Conservation (phyloP, 2,797 vertebrate genomes). For the Poeciliopsis gracilis region DNA sequence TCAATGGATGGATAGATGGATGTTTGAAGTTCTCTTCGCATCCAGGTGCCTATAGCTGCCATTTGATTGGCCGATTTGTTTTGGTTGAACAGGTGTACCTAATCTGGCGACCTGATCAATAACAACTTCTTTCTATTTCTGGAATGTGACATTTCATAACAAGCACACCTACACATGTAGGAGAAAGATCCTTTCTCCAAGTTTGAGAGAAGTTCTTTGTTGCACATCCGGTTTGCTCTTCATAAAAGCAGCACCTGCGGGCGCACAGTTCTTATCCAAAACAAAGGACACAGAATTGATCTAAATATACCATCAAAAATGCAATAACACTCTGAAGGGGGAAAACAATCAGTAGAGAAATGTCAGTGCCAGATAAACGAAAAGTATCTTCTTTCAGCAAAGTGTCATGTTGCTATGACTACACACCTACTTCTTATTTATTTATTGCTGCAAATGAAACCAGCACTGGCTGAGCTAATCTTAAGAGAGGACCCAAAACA, state of each 20-base stretch:
- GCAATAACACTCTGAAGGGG: slow-evolving; percentile 48
- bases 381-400: slow-evolving; percentile 56
- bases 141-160: background rate
- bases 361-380: slow-evolving; percentile 57
- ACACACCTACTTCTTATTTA: slow-evolving; percentile 76
- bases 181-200: background rate
- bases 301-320: slow-evolving; percentile 49
- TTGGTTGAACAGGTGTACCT: background rate
- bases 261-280: slow-evolving; percentile 20
- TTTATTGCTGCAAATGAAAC: slow-evolving; percentile 65
- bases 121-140: too few species aligned
- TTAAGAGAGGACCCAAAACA: slow-evolving; percentile 34
- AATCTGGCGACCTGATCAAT: background rate
- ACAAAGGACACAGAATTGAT: slow-evolving; percentile 42
- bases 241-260: slow-evolving; percentile 6
- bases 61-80: background rate
- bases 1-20: background rate
- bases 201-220: background rate
- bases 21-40: background rate
- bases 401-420: slow-evolving; percentile 74
- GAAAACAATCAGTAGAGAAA: slow-evolving; percentile 43
- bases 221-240: background rate
- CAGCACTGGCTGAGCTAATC: slow-evolving; percentile 31
- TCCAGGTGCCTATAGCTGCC: background rate
- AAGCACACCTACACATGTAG: background rate